Conservation (phyloP, 2,113 vertebrate species). For the Odocoileus virginianus region DNA sequence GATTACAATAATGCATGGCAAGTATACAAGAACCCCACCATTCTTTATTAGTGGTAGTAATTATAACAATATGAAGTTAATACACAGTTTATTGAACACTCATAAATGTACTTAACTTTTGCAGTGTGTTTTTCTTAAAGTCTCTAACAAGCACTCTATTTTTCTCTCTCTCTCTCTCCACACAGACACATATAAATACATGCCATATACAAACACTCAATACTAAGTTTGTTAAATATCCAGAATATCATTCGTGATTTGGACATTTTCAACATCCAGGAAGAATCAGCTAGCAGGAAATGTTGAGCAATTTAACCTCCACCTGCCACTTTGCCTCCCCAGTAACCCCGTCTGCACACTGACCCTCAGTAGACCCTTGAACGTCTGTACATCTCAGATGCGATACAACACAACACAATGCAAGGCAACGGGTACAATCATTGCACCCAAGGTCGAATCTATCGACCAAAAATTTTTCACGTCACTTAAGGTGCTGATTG, state of each 20-base stretch:
- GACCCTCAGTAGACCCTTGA: neutral
- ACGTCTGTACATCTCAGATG: neutral
- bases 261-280: neutral
- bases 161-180: neutral
- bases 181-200: neutral
- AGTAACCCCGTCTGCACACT: neutral
- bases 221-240: neutral
- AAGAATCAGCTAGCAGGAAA: neutral
- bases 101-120: neutral
- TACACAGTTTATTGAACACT: neutral
- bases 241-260: neutral
- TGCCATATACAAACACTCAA: neutral
- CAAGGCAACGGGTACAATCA: neutral
- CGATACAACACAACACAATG: neutral
- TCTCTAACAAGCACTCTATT: neutral
- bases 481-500: conserved; percentile 46
- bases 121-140: neutral
- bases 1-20: neutral
- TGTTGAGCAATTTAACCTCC: neutral
- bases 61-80: neutral
- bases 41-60: neutral
- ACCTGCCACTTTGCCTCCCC: neutral
- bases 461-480: neutral
- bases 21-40: neutral
- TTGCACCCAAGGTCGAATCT: neutral